Conservation (phyloP, 1,140 invertebrate species). For the Chironomus striatipennis region DNA sequence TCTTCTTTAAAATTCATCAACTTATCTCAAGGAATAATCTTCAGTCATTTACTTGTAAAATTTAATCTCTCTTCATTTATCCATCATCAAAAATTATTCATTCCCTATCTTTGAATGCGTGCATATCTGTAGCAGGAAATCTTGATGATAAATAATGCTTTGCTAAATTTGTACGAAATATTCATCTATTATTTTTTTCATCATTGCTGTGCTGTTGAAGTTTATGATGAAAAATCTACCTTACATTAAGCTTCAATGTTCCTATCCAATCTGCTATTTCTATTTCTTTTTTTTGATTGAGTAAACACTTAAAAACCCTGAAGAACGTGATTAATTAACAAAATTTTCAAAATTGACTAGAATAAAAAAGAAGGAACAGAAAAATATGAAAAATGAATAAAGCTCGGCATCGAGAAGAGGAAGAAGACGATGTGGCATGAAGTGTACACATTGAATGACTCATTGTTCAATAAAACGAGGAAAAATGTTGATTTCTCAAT, state of each 20-base stretch:
- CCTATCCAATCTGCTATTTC: too few species aligned
- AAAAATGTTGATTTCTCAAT: background rate
- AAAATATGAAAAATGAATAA: slow-evolving; percentile 2
- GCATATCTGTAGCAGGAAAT: background rate
- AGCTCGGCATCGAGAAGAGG: background rate
- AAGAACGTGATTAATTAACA: slow-evolving; percentile 9
- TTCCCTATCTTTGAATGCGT: background rate
- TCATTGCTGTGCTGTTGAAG: background rate
- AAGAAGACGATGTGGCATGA: too few species aligned
- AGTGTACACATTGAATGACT: too few species aligned
- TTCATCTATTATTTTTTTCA: background rate
- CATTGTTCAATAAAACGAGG: background rate
- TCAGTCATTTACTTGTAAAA: too few species aligned
- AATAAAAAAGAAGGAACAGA: background rate
- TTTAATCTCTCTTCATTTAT: too few species aligned
- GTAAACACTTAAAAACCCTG: background rate
- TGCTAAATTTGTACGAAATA: background rate
- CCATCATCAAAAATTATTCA: too few species aligned
- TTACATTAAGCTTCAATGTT: too few species aligned
- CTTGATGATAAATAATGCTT: background rate
- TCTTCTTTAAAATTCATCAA: too few species aligned
- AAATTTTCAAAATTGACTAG: slow-evolving; percentile 9
- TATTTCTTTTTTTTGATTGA: background rate
- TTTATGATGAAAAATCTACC: too few species aligned
- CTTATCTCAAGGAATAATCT: too few species aligned